phyloP scores from a whole-genome alignment of 2,888 invertebrate genomes.

The Aphodius sticticus region DNA sequence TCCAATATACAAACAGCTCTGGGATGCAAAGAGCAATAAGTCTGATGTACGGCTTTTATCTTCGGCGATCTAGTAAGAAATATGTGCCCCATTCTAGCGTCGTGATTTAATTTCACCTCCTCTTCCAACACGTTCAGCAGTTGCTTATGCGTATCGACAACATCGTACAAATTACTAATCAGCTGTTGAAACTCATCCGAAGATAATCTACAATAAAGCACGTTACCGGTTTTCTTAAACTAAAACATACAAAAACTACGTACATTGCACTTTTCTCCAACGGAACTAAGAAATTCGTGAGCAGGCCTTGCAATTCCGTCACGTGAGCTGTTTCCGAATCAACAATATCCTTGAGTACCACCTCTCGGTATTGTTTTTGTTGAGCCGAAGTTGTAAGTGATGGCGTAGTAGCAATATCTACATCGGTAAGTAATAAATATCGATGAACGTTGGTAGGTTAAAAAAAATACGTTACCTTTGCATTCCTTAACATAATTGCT shows the following conservation, averaged over 20 bases:
- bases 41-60: constrained; percentile 84
- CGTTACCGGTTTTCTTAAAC: neutral
- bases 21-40: constrained; percentile 94
- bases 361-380: constrained; percentile 80
- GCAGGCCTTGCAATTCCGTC: constrained; percentile 84
- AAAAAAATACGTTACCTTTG: constrained; percentile 64
- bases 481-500: constrained; percentile 95
- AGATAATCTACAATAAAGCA: constrained; percentile 70
- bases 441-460: neutral
- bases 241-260: constrained; percentile 56
- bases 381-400: constrained; percentile 65
- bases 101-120: constrained; percentile 71
- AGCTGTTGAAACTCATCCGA: constrained; percentile 87
- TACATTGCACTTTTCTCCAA: constrained; percentile 87
- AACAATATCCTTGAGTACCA: constrained; percentile 88
- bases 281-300: constrained; percentile 87
- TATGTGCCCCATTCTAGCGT: constrained; percentile 89
- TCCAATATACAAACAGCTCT: constrained; percentile 93
- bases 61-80: constrained; percentile 86
- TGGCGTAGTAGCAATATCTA: constrained; percentile 29
- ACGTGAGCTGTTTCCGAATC: constrained; percentile 94
- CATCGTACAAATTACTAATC: constrained; percentile 88
- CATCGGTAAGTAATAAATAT: constrained; percentile 19
- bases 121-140: constrained; percentile 82
- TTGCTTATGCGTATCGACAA: constrained; percentile 84